A percentile compares a stretch with the other conserved stretches of the same genome.
Conservation (phyloP, 2,888 invertebrate species). For the Stenolophus ochropezus region DNA sequence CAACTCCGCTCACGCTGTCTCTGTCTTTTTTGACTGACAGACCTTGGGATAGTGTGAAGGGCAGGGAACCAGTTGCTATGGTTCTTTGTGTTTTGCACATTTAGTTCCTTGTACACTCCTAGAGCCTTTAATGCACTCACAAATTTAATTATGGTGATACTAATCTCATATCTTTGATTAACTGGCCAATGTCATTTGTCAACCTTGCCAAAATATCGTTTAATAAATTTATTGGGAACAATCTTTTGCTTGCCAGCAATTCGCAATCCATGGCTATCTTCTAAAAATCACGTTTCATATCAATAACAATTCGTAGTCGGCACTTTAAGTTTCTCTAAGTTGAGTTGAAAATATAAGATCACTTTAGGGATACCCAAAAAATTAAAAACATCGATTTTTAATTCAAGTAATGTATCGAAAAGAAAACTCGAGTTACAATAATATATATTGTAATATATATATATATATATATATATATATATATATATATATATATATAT, state of each 20-base stretch:
- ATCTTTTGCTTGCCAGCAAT: neutral
- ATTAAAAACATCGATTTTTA: too few species aligned
- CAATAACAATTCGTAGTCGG: too few species aligned
- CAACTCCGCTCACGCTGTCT: neutral
- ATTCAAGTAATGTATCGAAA: too few species aligned
- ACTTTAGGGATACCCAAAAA: too few species aligned
- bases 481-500: too few species aligned
- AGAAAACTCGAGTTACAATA: too few species aligned
- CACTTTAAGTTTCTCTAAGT: too few species aligned
- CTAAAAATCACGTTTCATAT: too few species aligned
- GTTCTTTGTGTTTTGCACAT: slow-evolving; percentile 31
- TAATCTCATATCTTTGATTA: slow-evolving; percentile 4
- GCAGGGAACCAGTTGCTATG: slow-evolving; percentile 14
- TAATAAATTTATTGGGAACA: neutral
- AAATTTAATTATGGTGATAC: slow-evolving; percentile 26
- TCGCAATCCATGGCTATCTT: neutral
- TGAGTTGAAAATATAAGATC: too few species aligned
- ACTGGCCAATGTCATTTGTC: neutral
- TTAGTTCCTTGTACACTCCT: slow-evolving; percentile 17
- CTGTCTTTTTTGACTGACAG: neutral
- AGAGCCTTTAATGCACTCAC: neutral
- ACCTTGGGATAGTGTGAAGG: slow-evolving; percentile 27
- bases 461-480: too few species aligned
- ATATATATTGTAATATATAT: too few species aligned
- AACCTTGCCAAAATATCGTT: neutral